These are phyloP conservation scores for Eulithis prunata DNA, from an alignment of 2,888 invertebrate species.

Conservation along the genomic window DNA sequence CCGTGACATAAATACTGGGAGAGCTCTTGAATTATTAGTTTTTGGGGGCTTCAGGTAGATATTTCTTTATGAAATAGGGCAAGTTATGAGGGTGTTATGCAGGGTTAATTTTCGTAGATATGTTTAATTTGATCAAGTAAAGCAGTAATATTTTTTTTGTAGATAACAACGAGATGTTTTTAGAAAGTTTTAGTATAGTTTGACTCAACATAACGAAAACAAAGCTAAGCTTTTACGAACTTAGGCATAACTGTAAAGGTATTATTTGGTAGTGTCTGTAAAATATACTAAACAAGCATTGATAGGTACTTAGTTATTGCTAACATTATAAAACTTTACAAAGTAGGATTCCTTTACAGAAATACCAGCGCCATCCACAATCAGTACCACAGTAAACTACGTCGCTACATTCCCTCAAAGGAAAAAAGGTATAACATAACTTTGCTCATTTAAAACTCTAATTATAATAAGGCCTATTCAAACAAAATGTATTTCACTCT, in stretches of 20 bases:
- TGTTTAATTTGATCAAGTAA: too few species aligned
- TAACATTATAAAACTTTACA: background rate
- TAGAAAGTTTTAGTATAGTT: too few species aligned
- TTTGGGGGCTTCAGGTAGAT: conserved; percentile 17
- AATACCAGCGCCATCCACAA: conserved; percentile 93
- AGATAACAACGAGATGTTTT: too few species aligned
- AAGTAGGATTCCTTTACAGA: conserved; percentile 80
- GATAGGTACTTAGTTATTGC: too few species aligned
- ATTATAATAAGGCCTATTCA: conserved; percentile 24
- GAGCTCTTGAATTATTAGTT: conserved; percentile 30
- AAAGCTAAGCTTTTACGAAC: too few species aligned
- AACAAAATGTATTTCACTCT: conserved; percentile 31
- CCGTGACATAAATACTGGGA: conserved; percentile 29
- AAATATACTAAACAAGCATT: background rate
- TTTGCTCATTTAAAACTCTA: conserved; percentile 30
- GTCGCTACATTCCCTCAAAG: conserved; percentile 84
- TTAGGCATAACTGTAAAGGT: too few species aligned
- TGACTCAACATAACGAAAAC: too few species aligned
- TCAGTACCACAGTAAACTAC: conserved; percentile 83
- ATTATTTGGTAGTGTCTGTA: too few species aligned
- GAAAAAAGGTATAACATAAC: conserved; percentile 84
- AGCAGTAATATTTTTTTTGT: too few species aligned
- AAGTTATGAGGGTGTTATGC: conserved; percentile 13
- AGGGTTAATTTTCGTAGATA: background rate
- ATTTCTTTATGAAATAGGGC: conserved; percentile 17